phyloP scores from a whole-genome alignment of 2,797 vertebrate genomes.

The Cheirogaleus major region DNA sequence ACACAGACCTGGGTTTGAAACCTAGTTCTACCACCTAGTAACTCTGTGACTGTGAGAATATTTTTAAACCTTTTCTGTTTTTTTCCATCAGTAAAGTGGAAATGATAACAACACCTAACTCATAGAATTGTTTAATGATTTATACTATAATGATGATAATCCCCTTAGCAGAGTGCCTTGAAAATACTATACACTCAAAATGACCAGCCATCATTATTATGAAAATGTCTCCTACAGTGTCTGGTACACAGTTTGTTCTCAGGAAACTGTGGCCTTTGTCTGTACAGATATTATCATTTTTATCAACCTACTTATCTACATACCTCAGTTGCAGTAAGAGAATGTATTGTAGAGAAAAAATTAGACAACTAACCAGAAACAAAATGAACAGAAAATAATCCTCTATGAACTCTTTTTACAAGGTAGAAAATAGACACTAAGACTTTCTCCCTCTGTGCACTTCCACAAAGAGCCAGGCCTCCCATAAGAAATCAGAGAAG shows the following conservation, averaged over 20 bases:
- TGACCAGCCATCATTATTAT: not conserved
- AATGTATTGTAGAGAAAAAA: not conserved
- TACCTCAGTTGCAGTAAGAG: not conserved
- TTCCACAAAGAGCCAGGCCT: not conserved
- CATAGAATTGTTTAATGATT: not conserved
- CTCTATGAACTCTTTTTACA: not conserved
- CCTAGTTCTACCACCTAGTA: not conserved
- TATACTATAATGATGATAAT: not conserved
- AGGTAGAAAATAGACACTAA: not conserved
- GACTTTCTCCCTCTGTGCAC: not conserved
- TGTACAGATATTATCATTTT: not conserved
- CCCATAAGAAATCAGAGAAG: not conserved
- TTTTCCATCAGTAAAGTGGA: not conserved
- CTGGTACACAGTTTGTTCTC: not conserved
- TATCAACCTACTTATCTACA: not conserved
- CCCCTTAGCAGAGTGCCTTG: not conserved
- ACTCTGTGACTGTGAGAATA: not conserved
- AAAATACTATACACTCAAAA: not conserved
- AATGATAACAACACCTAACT: not conserved
- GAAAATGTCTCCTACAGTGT: not conserved
- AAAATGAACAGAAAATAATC: not conserved
- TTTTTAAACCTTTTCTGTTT: not conserved
- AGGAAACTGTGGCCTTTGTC: not conserved
- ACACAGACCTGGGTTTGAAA: not conserved
- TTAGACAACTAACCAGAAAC: not conserved